Conservation (phyloP, 2,888 invertebrate genomes). For the Meloe dianella region DNA sequence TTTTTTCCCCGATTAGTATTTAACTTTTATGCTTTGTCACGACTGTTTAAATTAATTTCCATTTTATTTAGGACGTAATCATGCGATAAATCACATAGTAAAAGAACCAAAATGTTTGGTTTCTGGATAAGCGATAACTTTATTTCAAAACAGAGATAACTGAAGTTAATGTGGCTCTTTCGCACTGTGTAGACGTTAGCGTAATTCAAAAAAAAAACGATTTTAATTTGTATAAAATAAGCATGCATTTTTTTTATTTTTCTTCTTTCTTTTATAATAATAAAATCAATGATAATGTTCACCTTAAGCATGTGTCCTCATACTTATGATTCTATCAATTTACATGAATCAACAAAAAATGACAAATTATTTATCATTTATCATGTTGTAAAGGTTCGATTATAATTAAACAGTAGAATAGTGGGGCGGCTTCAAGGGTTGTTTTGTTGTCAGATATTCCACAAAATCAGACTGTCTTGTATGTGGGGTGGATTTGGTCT, state of each 20-base stretch:
- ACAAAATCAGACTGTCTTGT: not conserved
- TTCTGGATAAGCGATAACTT: slow-evolving; percentile 15
- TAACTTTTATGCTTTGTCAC: slow-evolving; percentile 29
- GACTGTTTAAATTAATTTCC: slow-evolving; percentile 36
- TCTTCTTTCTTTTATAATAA: too few species aligned
- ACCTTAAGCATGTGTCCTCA: too few species aligned
- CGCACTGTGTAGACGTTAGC: too few species aligned
- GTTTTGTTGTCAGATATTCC: not conserved
- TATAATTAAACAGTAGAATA: not conserved
- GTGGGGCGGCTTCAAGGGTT: not conserved
- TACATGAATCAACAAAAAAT: too few species aligned
- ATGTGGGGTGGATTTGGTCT: not conserved
- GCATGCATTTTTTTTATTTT: too few species aligned
- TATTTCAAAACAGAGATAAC: not conserved
- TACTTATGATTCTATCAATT: too few species aligned
- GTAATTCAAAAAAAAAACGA: too few species aligned
- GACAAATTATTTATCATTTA: too few species aligned
- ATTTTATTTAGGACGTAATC: slow-evolving; percentile 29
- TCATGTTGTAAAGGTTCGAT: too few species aligned
- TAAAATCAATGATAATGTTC: too few species aligned
- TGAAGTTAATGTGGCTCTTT: not conserved
- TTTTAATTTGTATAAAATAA: too few species aligned
- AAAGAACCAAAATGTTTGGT: slow-evolving; percentile 25
- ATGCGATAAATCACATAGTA: slow-evolving; percentile 33
- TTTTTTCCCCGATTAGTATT: slow-evolving; percentile 28